A percentile compares a stretch with the other conserved stretches of the same genome.
Evolutionary conservation across 2,797 vertebrate genomes (phyloP).

Genomic region (Brachymystax lenok): DNA sequence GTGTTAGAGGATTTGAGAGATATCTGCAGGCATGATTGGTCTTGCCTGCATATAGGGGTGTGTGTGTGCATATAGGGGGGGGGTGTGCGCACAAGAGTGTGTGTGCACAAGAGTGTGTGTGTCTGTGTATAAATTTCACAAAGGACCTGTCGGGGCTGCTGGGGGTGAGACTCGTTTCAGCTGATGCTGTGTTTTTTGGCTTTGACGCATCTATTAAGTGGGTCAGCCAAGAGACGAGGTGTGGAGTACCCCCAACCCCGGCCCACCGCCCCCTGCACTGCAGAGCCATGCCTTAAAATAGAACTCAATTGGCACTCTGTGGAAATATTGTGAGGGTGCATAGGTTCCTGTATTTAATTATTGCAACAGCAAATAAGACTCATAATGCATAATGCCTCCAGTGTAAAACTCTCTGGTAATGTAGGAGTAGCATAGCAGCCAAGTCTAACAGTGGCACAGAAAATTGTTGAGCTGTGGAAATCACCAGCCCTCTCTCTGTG

Average conservation of each 20-base stretch:
- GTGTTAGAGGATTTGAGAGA: neutral
- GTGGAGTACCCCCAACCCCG: slow-evolving; percentile 18
- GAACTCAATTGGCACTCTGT: neutral
- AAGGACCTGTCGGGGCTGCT: slow-evolving; percentile 34
- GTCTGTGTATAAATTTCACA: slow-evolving; percentile 30
- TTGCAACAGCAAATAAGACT: neutral
- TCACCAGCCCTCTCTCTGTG: neutral
- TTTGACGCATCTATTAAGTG: slow-evolving; percentile 46
- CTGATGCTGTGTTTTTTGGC: slow-evolving; percentile 53
- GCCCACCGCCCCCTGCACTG: neutral
- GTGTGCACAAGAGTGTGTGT: neutral
- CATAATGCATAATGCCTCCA: neutral
- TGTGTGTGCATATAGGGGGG: neutral
- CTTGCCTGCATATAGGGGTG: slow-evolving; percentile 6
- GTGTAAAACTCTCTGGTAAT: neutral
- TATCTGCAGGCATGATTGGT: slow-evolving; percentile 7
- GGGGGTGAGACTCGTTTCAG: slow-evolving; percentile 53
- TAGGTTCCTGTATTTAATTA: slow-evolving; percentile 7
- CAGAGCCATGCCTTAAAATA: slow-evolving; percentile 1
- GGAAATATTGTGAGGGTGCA: neutral
- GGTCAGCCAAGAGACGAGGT: slow-evolving; percentile 50
- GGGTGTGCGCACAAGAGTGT: too few species aligned
- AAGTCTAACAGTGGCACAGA: neutral
- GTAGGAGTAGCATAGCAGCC: neutral
- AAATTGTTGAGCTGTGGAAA: neutral